Evolutionary conservation across 2,888 invertebrate species (phyloP), one percentile per base, ranked within the genome.

Genomic region (Stenichneumon culpator): DNA sequence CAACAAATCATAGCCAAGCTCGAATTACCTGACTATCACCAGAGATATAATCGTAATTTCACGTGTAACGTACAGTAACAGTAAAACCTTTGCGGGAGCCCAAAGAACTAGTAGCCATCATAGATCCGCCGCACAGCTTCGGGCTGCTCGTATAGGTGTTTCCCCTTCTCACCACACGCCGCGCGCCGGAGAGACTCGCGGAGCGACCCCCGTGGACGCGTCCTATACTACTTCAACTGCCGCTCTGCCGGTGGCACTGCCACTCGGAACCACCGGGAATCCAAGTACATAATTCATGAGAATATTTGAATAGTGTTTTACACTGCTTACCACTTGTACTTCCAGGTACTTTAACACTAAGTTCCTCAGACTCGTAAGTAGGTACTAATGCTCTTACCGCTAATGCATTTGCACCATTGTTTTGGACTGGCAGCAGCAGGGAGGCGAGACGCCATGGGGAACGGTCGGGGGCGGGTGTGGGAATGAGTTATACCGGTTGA

Each of bases 291-390:
- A 88, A 90, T 89, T 89, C 89, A 89, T 86, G 87, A 87, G 89
- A 89, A 88, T 89, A 89, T 90, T 89, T 89, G 89, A 89, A 90
- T 89, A 89, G 87, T 87, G 87, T 89, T 89, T 89, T 89, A 88
- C 89, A 89, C 87, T 88, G 88, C 87, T 90, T 88, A 86, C 88
- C 82, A 87, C 86, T 86, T 88, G 88, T 90, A 88, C 88, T 87
- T 82, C 82, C 80, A 78, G 86, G 80, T 88, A 90, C 83, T 89
- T 88, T 86, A 79, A 79, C 86, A 72, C 79, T 77, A 80, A 82
- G 87, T 86, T 87, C 81, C 78, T 70, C 72, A 54, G 84, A 75
- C 80, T 72, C 79, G 84, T 88, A 89, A 89, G 87, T 89, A 89
- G 86, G 54, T 88, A 83, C 86, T 90, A 89, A 89, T 89, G 88